Evolutionary conservation across 2,113 vertebrate species (phyloP), one percentile per base, ranked within the genome.

Genomic region (Rhizomys pruinosus): DNA sequence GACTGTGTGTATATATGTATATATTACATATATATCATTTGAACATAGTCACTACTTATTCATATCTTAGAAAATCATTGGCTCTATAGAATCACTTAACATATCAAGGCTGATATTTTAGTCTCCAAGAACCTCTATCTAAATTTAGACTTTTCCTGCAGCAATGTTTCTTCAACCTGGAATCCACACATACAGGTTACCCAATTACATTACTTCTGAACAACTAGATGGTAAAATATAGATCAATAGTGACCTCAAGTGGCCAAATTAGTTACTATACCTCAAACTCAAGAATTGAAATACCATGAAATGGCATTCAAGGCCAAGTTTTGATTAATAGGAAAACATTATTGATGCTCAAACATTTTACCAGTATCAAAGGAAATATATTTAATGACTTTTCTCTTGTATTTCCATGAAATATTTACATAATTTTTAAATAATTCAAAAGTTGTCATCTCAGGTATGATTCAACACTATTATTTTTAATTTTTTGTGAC

Each of bases 241-340:
- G 94, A 42, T 64, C 88, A 85, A 95, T 44, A 85, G 23, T 92
- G 95, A 17, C 97, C 42, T 71, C 96, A 7, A 88, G 95, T 95
- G 96, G 89, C n/a, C 10, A 37, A 66, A 76, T 4, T 15, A 95
- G 5, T 73, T 91, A 95, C 34, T 87, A 34, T 23, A 15, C 66
- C 29, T 11, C 5, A 90, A 91, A 23, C 12, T 27, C 73, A 86
- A 88, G 7, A 87, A 80, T 5, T 52, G 3, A 86, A 85, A 55
- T 25, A 89, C 89, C 86, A 42, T 29, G 5, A 80, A 20, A 84
- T 25, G 32, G 17, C 66, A 0, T 1, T 47, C n/a, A 55, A 59
- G 17, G 61, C 11, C 76, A 42, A 16, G 34, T 55, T 91, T 42
- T 39, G 7, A 78, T 25, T 69, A 86, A 84, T 9, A 12, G 44